A percentile compares a stretch with the other conserved stretches of the same genome.
These are phyloP conservation scores for Megaceryle torquata DNA, from an alignment of 2,113 vertebrate genomes.

Conservation along the genomic window DNA sequence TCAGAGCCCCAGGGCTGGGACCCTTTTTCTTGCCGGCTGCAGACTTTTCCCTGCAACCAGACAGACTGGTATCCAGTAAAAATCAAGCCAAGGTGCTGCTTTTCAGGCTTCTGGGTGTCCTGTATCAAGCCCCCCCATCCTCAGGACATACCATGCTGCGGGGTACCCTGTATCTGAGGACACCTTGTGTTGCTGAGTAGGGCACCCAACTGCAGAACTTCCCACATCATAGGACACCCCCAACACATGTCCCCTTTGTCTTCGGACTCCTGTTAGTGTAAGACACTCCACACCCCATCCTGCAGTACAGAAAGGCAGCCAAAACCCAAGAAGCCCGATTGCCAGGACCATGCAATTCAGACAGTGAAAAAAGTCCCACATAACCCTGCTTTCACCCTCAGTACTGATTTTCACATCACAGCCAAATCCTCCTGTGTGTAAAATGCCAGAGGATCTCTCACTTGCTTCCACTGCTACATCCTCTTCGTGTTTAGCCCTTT, in stretches of 20 bases:
- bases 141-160: background rate
- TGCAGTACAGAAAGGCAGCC: background rate
- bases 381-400: background rate
- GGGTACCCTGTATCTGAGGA: background rate
- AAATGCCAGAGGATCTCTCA: background rate
- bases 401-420: background rate
- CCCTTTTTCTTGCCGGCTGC: background rate
- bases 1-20: rapidly evolving
- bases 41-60: background rate
- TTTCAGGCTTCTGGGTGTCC: background rate
- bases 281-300: background rate
- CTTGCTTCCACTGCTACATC: background rate
- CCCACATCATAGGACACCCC: background rate
- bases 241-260: rapidly evolving
- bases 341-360: background rate
- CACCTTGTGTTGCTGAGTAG: background rate
- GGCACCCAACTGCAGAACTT: background rate
- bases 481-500: background rate
- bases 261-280: no score
- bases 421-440: background rate
- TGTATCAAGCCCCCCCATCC: rapidly evolving
- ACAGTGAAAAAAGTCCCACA: background rate
- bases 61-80: background rate
- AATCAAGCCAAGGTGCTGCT: background rate
- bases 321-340: rapidly evolving